Evolutionary conservation across 2,113 vertebrate genomes (phyloP), one percentile per base, ranked within the genome.

Genomic region (Prinia subflava): DNA sequence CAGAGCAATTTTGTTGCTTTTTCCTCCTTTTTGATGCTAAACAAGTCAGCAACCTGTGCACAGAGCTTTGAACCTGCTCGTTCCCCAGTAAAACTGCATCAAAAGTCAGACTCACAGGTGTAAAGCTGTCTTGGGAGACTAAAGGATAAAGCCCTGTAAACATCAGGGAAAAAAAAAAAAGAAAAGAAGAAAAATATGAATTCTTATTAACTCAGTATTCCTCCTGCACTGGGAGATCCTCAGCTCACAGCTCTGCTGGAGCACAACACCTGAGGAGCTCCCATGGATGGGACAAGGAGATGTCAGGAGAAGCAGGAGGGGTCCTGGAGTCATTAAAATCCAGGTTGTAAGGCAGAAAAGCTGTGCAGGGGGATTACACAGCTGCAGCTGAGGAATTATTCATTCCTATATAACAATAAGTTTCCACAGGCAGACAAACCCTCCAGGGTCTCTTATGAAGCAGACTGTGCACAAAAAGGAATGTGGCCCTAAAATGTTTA

Each of bases 401-500:
- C 94, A 86, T 37, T 65, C 92, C 90, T 62, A 28, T 19, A 17
- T 3, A 80, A 83, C 90, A 89, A 84, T 83, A 87, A 79, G 55
- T 82, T 88, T 78, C 83, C 64, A 39, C 12, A 35, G 0, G 6
- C 39, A 78, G 87, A 82, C 55, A 89, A 90, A 93, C 57, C 90
- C 88, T 67, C 35, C 2, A 5, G 31, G 60, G 73, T 71, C 90
- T 83, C 86, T 55, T 37, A 17, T 14, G 7, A 33, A 92, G 85
- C 75, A 67, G 68, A 18, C 39, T 68, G 62, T 33, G 6, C 41
- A 42, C 25, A n/a, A 75, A 75, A 81, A 87, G 62, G 71, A 93
- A 96, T 5, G 52, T 5, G 37, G 76, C 85, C 80, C 79, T 75
- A 90, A 95, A 95, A 81, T 78, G 90, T 93, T 96, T 96, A 95